These are phyloP conservation scores for Xerus inauris DNA, from an alignment of 2,113 vertebrate species.

Conservation along the genomic window DNA sequence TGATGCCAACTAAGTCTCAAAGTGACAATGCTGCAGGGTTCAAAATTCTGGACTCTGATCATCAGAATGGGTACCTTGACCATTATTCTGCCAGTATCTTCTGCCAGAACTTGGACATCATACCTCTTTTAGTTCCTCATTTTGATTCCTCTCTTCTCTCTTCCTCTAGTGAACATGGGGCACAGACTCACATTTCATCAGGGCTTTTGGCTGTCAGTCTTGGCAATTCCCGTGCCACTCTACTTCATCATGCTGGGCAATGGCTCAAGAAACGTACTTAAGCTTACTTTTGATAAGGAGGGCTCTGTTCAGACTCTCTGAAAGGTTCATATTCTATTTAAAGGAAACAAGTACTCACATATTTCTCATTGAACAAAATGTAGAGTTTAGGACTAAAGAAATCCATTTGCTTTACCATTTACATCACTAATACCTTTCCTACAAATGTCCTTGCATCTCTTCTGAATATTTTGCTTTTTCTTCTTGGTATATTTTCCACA, in stretches of 20 bases:
- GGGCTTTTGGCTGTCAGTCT: background rate
- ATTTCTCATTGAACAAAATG: background rate
- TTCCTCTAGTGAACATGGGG: background rate
- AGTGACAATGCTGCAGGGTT: background rate
- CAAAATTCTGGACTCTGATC: conserved; percentile 10
- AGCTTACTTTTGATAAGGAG: conserved; percentile 6
- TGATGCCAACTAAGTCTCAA: conserved; percentile 36
- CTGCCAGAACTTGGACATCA: background rate
- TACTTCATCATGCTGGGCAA: background rate
- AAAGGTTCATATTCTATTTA: conserved; percentile 13
- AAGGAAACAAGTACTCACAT: background rate
- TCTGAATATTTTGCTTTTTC: background rate
- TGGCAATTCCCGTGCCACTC: background rate
- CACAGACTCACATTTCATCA: background rate
- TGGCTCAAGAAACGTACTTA: background rate
- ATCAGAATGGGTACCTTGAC: background rate
- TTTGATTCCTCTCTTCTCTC: background rate
- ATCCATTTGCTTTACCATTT: background rate
- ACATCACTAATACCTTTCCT: background rate
- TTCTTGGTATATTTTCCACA: background rate
- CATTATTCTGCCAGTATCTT: background rate
- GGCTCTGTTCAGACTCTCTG: background rate
- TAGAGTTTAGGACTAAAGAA: background rate
- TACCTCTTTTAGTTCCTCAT: background rate
- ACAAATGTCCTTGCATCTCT: background rate